phyloP scores from a whole-genome alignment of 2,797 vertebrate genomes.

The Lates japonicus region DNA sequence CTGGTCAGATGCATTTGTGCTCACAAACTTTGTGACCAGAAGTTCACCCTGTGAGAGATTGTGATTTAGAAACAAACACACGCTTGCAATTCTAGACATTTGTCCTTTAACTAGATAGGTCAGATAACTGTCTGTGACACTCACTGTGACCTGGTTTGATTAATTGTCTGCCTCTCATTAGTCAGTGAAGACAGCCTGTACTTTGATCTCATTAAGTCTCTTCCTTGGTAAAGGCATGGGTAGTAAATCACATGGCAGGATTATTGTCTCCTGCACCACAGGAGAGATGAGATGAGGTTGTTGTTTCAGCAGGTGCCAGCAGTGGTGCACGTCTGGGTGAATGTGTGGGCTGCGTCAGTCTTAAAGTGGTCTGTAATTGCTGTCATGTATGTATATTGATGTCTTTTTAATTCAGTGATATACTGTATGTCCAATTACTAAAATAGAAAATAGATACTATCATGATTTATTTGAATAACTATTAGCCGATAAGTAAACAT shows the following conservation, averaged over 20 bases:
- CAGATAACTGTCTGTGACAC: neutral
- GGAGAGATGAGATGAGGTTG: neutral
- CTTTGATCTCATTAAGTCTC: slow-evolving; percentile 65
- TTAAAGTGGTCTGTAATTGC: neutral
- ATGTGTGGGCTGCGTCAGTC: neutral
- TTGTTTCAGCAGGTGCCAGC: slow-evolving; percentile 3
- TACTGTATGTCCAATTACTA: neutral
- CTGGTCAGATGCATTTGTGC: neutral
- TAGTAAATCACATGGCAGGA: slow-evolving; percentile 44
- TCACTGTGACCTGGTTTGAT: slow-evolving; percentile 40
- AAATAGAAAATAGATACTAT: neutral
- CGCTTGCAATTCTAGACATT: neutral
- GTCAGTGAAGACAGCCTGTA: slow-evolving; percentile 21
- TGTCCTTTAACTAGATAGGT: slow-evolving; percentile 12
- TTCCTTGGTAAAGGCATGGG: slow-evolving; percentile 27
- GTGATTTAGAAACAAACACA: slow-evolving; percentile 1
- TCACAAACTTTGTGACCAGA: neutral
- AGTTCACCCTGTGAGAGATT: neutral
- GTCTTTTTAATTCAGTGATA: neutral
- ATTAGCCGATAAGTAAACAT: too few species aligned
- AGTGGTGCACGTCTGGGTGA: neutral
- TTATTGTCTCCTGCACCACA: slow-evolving; percentile 34
- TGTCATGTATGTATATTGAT: neutral
- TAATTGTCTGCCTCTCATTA: slow-evolving; percentile 29
- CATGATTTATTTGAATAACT: neutral